Evolutionary conservation across 2,888 invertebrate genomes (phyloP).

Genomic region (Punctoribates punctum): DNA sequence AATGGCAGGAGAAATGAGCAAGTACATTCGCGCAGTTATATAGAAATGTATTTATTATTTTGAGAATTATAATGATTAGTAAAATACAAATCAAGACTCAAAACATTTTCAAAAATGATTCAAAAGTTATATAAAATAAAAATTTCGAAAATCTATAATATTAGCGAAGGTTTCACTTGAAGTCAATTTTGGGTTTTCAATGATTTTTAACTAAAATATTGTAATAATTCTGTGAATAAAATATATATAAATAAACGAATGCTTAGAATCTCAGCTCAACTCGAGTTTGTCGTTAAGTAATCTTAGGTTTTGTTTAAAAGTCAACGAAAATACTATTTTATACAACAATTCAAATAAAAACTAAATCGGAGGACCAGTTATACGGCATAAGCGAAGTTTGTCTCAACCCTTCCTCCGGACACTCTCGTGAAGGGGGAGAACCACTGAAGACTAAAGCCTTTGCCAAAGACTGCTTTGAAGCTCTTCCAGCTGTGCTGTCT

Average conservation of each 20-base stretch:
- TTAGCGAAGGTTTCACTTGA: too few species aligned
- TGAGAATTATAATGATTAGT: too few species aligned
- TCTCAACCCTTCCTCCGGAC: conserved; percentile 38
- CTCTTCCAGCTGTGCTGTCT: conserved; percentile 90
- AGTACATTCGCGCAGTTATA: too few species aligned
- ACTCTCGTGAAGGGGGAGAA: conserved; percentile 73
- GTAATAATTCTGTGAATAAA: neutral
- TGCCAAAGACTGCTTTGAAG: conserved; percentile 91
- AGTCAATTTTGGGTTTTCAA: neutral
- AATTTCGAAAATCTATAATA: too few species aligned
- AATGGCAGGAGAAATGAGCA: too few species aligned
- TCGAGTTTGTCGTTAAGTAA: neutral
- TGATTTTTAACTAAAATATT: neutral
- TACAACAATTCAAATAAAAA: neutral
- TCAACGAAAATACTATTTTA: neutral
- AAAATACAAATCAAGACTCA: too few species aligned
- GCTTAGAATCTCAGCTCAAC: neutral
- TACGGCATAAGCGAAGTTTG: conserved; percentile 39
- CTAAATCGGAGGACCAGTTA: conserved; percentile 1
- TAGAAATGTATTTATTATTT: too few species aligned
- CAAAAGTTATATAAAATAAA: too few species aligned
- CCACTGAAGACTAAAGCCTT: conserved; percentile 86
- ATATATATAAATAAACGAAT: neutral
- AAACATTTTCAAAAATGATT: too few species aligned
- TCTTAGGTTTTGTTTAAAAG: too few species aligned